These are phyloP conservation scores for Epinephelus awoara DNA, from an alignment of 2,797 vertebrate species.

Conservation along the genomic window DNA sequence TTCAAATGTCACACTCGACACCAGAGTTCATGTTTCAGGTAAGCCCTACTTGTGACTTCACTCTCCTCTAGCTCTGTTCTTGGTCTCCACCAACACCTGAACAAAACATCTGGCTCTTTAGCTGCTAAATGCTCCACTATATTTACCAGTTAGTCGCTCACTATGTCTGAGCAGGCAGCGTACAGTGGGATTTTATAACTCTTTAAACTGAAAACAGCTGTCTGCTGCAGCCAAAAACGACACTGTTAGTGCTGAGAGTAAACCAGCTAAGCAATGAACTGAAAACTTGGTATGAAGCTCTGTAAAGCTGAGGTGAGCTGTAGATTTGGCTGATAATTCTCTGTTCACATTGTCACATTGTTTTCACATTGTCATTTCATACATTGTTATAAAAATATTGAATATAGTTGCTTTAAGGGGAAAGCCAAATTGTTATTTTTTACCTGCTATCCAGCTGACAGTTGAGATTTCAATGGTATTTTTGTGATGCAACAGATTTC, in stretches of 20 bases:
- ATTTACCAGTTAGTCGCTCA: background rate
- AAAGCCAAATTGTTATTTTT: background rate
- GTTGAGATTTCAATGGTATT: constrained; percentile 6
- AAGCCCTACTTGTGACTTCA: constrained; percentile 34
- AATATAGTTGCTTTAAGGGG: background rate
- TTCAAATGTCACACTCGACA: constrained; percentile 29
- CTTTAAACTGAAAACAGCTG: background rate
- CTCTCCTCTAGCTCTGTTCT: constrained; percentile 24
- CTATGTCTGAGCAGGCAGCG: background rate
- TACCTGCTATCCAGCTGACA: background rate
- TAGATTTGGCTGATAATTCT: constrained; percentile 3
- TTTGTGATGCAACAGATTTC: background rate
- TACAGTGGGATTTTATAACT: background rate
- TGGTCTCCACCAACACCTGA: constrained; percentile 2
- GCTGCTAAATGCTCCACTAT: background rate
- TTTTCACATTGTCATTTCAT: constrained; percentile 18
- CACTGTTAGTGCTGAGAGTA: background rate
- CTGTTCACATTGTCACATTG: constrained; percentile 3
- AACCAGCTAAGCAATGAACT: background rate
- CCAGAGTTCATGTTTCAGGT: constrained; percentile 33
- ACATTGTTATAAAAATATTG: constrained; percentile 29
- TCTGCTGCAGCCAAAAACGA: background rate
- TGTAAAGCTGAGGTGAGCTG: background rate
- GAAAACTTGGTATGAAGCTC: background rate
- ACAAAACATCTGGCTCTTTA: constrained; percentile 1